Conservation (phyloP, 92 coral and sea anemone species). For the Actinernus sp. region DNA sequence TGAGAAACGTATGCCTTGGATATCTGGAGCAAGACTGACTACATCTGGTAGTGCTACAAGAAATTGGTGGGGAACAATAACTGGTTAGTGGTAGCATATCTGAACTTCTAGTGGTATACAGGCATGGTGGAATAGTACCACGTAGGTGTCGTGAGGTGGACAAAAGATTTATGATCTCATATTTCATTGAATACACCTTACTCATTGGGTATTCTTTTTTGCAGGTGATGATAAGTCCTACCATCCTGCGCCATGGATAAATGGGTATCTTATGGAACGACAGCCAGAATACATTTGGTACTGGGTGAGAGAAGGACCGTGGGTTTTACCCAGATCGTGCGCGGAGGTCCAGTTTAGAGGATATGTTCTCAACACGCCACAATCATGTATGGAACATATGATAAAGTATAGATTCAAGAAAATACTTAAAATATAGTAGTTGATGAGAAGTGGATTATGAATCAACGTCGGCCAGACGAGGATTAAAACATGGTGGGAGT, state of each 20-base stretch:
- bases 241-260: conserved; percentile 91
- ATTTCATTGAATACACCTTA: too few relatives aligned
- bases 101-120: too few relatives aligned
- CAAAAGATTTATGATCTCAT: too few relatives aligned
- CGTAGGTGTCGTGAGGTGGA: too few relatives aligned
- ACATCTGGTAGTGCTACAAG: conserved; percentile 54
- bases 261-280: conserved; percentile 43
- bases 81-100: too few relatives aligned
- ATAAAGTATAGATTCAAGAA: too few relatives aligned
- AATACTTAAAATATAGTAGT: too few relatives aligned
- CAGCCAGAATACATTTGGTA: conserved; percentile 85
- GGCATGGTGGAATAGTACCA: too few relatives aligned
- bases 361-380: conserved; percentile 16
- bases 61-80: conserved; percentile 65
- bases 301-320: conserved; percentile 89
- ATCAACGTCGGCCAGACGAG: not conserved
- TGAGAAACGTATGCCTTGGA: conserved; percentile 88
- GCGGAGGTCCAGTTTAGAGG: conserved; percentile 80
- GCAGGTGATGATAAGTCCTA: conserved; percentile 39
- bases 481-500: too few relatives aligned
- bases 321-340: conserved; percentile 71
- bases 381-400: too few relatives aligned
- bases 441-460: too few relatives aligned
- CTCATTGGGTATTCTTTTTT: not conserved
- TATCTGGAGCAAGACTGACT: conserved; percentile 68